Evolutionary conservation across 2,797 vertebrate genomes (phyloP).

Genomic region (Halcyon leucocephala): DNA sequence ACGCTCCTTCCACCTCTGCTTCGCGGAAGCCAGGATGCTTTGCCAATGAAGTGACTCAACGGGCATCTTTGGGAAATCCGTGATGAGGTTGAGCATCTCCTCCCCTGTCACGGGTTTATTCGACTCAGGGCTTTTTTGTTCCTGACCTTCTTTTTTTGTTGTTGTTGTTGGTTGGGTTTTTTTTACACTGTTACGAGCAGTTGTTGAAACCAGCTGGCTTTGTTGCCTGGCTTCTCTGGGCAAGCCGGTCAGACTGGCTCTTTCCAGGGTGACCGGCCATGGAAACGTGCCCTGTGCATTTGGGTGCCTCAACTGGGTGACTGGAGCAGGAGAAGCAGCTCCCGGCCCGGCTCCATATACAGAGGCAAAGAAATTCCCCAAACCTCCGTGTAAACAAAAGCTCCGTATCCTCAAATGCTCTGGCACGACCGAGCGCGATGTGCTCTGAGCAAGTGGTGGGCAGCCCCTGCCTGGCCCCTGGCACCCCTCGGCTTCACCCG

Average conservation of each 20-base stretch:
- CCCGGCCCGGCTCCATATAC: accelerated
- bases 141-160: not conserved
- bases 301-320: not conserved
- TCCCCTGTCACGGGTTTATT: not conserved
- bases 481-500: not conserved
- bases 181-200: not conserved
- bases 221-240: not conserved
- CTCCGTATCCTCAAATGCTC: not conserved
- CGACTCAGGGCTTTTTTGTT: accelerated
- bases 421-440: accelerated
- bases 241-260: constrained; percentile 43
- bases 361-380: not conserved
- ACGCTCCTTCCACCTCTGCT: constrained; percentile 2
- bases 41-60: accelerated
- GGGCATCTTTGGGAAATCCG: not conserved
- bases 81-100: accelerated
- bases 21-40: not conserved
- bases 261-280: not conserved
- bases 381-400: not conserved
- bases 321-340: not conserved
- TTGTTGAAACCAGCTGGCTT: not conserved
- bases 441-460: not conserved
- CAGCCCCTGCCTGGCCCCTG: not conserved
- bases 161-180: not conserved
- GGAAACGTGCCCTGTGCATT: not conserved